These are phyloP conservation scores for Pteromalus puparum DNA, from an alignment of 1,140 invertebrate genomes.

Conservation along the genomic window DNA sequence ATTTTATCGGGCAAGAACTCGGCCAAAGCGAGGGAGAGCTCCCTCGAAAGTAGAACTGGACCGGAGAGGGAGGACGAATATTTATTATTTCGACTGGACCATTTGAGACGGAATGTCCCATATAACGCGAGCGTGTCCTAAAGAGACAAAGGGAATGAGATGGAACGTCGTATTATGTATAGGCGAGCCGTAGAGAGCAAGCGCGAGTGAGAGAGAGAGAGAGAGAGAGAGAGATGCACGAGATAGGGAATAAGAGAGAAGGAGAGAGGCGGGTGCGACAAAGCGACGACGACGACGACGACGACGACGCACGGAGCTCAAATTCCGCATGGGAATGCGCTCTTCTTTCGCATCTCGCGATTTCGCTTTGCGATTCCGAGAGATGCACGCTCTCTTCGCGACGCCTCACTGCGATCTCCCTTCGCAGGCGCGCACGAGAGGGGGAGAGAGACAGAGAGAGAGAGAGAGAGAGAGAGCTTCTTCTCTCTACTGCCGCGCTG, in stretches of 20 bases:
- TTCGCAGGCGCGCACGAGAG: neutral
- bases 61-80: neutral
- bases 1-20: neutral
- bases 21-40: neutral
- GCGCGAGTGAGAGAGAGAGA: neutral
- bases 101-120: conserved; percentile 16
- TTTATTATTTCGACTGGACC: conserved; percentile 17
- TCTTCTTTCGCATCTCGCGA: conserved; percentile 44
- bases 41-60: neutral
- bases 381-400: conserved; percentile 27
- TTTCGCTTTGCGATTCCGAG: conserved; percentile 43
- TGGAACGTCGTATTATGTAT: neutral
- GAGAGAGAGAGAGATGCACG: neutral
- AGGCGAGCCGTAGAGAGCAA: neutral
- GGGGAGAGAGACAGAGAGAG: too few relatives aligned
- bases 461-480: neutral
- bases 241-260: conserved; percentile 6
- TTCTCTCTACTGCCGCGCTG: too few relatives aligned
- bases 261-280: conserved; percentile 17
- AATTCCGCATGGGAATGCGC: conserved; percentile 53
- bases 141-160: conserved; percentile 8
- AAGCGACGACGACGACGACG: conserved; percentile 28
- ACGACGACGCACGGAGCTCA: conserved; percentile 41
- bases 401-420: conserved; percentile 28
- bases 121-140: neutral